These are phyloP conservation scores for Archocentrus centrarchus DNA, from an alignment of 2,113 vertebrate species.

Conservation along the genomic window DNA sequence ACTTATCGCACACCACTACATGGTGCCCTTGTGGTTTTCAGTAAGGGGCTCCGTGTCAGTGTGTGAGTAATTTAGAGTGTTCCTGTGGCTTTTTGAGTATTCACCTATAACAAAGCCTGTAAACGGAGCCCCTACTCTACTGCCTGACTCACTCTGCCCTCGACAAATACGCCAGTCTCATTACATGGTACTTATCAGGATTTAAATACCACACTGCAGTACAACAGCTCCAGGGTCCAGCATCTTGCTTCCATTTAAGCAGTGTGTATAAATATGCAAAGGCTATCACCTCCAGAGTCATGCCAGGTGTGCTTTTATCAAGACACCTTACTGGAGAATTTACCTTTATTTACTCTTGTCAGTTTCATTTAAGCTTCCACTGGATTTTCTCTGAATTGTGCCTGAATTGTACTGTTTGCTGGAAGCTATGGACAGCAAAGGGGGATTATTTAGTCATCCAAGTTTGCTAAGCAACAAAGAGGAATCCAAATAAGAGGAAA, in stretches of 20 bases:
- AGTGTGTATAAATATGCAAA: constrained; percentile 7
- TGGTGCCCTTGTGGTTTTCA: constrained; percentile 31
- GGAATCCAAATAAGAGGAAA: neutral
- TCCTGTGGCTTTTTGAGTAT: constrained; percentile 48
- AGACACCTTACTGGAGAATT: neutral
- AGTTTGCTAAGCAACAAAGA: neutral
- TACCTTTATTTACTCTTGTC: neutral
- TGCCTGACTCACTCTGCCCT: constrained; percentile 51
- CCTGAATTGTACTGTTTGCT: neutral
- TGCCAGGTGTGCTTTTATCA: neutral
- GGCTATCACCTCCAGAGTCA: neutral
- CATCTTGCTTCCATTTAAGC: constrained; percentile 8
- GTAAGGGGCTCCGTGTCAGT: constrained; percentile 47
- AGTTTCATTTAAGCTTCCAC: neutral
- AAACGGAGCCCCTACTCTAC: constrained; percentile 57
- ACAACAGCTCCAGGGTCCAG: neutral
- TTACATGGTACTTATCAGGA: constrained; percentile 48
- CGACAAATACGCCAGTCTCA: constrained; percentile 27
- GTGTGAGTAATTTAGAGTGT: constrained; percentile 51
- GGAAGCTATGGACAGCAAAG: neutral
- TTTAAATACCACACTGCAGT: constrained; percentile 45
- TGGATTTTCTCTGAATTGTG: neutral
- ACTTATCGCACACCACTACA: constrained; percentile 37
- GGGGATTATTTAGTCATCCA: neutral
- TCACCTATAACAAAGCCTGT: constrained; percentile 58